Percentiles rank a stretch among this genome's conserved stretches.
Evolutionary conservation across 2,888 invertebrate genomes (phyloP).

Genomic region (Aphidius colemani): DNA sequence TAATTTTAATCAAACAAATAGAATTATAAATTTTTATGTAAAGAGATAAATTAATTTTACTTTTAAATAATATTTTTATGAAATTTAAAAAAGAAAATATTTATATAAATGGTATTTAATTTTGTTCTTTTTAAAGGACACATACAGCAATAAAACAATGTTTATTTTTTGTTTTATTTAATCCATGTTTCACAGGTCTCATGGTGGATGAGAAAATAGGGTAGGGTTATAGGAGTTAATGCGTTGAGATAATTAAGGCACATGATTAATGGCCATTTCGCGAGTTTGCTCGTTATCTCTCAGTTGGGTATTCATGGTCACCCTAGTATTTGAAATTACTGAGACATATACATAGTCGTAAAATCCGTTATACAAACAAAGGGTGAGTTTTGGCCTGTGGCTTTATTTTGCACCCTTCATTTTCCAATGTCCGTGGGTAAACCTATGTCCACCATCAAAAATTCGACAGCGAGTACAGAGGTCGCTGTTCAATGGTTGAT

Average conservation of each 20-base stretch:
- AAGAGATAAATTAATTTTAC: no score
- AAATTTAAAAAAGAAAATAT: no score
- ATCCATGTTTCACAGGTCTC: conserved; percentile 32
- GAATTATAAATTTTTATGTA: no score
- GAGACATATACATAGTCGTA: conserved; percentile 36
- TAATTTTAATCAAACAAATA: no score
- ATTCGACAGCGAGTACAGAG: conserved; percentile 45
- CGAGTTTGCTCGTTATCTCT: conserved; percentile 61
- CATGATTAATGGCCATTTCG: conserved; percentile 59
- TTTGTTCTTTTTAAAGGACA: no score
- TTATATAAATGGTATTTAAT: no score
- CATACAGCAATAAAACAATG: background rate
- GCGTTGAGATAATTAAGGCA: conserved; percentile 60
- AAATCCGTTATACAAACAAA: conserved; percentile 28
- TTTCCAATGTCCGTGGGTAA: conserved; percentile 17
- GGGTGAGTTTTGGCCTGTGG: conserved; percentile 29
- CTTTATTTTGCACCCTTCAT: conserved; percentile 30
- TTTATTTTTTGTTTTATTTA: background rate
- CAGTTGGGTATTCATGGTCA: conserved; percentile 42
- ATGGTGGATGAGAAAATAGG: conserved; percentile 36
- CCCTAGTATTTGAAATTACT: conserved; percentile 52
- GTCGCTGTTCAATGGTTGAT: conserved; percentile 58
- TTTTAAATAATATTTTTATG: no score
- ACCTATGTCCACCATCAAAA: conserved; percentile 24
- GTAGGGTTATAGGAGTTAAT: conserved; percentile 49